Evolutionary conservation across 2,888 invertebrate species (phyloP), one percentile per base, ranked within the genome.

Genomic region (Leucania comma): DNA sequence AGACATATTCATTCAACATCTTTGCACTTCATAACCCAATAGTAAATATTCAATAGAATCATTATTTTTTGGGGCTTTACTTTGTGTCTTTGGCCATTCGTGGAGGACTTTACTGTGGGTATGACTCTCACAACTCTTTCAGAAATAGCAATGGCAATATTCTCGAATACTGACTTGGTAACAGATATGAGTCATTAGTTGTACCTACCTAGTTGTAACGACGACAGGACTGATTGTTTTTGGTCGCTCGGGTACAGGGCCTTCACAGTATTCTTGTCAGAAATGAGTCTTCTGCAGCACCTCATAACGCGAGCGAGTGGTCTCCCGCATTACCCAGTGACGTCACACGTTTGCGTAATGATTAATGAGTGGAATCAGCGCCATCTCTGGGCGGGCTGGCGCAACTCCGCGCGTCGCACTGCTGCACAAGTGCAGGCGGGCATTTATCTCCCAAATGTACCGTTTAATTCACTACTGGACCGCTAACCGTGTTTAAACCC

Each of bases 331-430:
- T 75, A 84, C 64, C 57, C 54, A 32, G 75, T 70, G 79, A 76
- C 76, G 77, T 86, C 80, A 86, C 76, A 74, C 68, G 57, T 83
- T 70, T 77, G 68, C 69, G 72, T 84, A 87, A 91, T 92, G 91
- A 92, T 91, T 91, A 90, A 92, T 90, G 89, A 86, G 85, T 77
- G 66, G 86, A 88, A 91, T 91, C 90, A 90, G 86, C 88, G 81
- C 86, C 84, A 80, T 75, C 84, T 81, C 83, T 80, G 72, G 63
- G 68, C 71, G 59, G n/a, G 35, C 54, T 57, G 61, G 67, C 66
- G 65, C 70, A 74, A 76, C 76, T 77, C 77, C 32, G 54, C 63
- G 50, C 65, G 67, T 72, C 82, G 82, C 78, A 84, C 84, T 85
- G 79, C 83, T 68, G 80, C 80, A 80, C 82, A 75, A 78, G 82